Evolutionary conservation across 2,113 vertebrate genomes (phyloP), one percentile per base, ranked within the genome.

Genomic region (Beaufortia kweichowensis): DNA sequence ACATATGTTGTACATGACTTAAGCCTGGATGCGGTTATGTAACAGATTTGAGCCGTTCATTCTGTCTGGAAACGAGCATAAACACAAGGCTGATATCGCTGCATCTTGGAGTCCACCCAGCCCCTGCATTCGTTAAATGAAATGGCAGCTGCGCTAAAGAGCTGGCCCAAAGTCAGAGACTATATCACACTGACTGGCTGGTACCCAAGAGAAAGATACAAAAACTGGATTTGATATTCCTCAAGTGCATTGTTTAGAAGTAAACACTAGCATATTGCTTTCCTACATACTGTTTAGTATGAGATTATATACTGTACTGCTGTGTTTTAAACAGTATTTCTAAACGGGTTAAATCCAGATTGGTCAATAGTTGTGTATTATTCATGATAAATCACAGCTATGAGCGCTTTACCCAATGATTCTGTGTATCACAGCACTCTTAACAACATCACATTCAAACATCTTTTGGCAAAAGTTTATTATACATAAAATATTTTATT

Each of bases 91-190:
- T 71, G 23, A 78, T 59, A 33, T 77, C 23, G 72, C 68, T 6
- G 55, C 79, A 81, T 70, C 63, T 46, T 67, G 70, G 70, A 59
- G 19, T 8, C 31, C 67, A 66, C 55, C 75, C 60, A 64, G 65
- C 28, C n/a, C 28, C 35, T 55, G 15, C 29, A 43, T 69, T 10
- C 14, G 31, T 61, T 48, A 62, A 50, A 70, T 50, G 29, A 59
- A 60, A 68, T 12, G 31, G 41, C 29, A 81, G 41, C 74, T 66
- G 61, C 48, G 23, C 46, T 72, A 56, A 33, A 71, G 62, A 66
- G 68, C 55, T 81, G 75, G 79, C 75, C 35, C 29, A 21, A 65
- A 15, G 68, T 71, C 75, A 81, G 19, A 59, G 68, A 43, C 17
- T 61, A 62, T 29, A 73, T 81, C 67, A 61, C 55, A 73, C 43